Percentiles rank a stretch among this genome's conserved stretches.
Evolutionary conservation across 2,797 vertebrate genomes (phyloP).

Genomic region (Sarcophilus harrisii): DNA sequence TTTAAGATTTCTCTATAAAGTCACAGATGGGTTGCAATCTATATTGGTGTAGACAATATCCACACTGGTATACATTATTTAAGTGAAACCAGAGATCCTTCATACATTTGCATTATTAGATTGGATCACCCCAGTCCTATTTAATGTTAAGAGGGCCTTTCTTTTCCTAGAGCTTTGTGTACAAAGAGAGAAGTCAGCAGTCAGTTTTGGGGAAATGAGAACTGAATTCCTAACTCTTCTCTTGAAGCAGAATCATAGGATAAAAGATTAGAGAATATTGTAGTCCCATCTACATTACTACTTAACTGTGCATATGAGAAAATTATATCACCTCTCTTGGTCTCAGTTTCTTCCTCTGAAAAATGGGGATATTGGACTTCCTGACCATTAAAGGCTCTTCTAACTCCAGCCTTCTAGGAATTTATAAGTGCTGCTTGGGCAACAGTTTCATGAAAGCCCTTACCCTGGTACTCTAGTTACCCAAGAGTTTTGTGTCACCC

Average conservation of each 20-base stretch:
- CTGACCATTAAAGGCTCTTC: not conserved
- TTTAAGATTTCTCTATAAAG: not conserved
- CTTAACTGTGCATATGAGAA: not conserved
- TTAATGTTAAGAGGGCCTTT: not conserved
- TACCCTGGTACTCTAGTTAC: not conserved
- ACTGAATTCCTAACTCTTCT: not conserved
- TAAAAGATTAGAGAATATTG: not conserved
- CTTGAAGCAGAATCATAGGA: not conserved
- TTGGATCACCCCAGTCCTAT: not conserved
- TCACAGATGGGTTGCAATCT: not conserved
- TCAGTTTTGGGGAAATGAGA: not conserved
- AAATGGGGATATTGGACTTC: not conserved
- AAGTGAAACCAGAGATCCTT: not conserved
- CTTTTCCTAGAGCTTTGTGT: not conserved
- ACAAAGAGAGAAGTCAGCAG: not conserved
- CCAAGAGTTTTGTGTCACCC: not conserved
- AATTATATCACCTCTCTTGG: not conserved
- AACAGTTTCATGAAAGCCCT: not conserved
- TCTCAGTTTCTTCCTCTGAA: not conserved
- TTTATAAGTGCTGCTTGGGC: not conserved
- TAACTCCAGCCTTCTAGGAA: not conserved
- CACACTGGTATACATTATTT: not conserved
- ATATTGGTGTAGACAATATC: not conserved
- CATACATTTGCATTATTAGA: not conserved
- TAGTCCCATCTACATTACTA: not conserved